Conservation (phyloP, 2,888 invertebrate species). For the Andrena chrysosceles region DNA sequence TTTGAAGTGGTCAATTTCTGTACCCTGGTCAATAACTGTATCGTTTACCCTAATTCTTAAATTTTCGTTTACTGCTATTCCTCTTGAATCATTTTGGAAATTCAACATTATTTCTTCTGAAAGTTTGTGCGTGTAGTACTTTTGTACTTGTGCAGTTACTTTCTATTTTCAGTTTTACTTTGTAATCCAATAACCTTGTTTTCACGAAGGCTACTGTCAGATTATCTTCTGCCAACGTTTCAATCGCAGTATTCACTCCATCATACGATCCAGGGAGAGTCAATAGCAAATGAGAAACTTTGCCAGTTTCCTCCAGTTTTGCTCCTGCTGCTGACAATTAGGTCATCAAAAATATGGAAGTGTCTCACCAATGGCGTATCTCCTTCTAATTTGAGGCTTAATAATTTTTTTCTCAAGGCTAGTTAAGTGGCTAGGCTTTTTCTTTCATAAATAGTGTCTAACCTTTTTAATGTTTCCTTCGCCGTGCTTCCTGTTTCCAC, state of each 20-base stretch:
- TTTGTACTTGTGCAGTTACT: background rate
- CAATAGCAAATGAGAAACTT: background rate
- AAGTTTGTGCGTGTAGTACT: background rate
- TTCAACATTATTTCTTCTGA: background rate
- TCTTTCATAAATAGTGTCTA: background rate
- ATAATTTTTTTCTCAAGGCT: slow-evolving; percentile 1
- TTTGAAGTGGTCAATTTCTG: too few species aligned
- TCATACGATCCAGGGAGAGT: background rate
- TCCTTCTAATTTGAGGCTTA: background rate
- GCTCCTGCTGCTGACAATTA: background rate
- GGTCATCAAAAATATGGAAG: background rate
- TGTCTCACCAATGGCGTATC: too few species aligned
- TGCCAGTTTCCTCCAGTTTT: background rate
- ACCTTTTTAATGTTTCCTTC: background rate
- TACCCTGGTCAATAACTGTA: too few species aligned
- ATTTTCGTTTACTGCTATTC: background rate
- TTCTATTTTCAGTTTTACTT: background rate
- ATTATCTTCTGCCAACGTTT: background rate
- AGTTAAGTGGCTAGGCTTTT: background rate
- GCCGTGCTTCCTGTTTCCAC: too few species aligned
- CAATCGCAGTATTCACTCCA: background rate
- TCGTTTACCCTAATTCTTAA: background rate
- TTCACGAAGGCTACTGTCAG: background rate
- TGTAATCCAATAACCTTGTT: background rate
- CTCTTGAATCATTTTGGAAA: background rate